Conservation (phyloP, 2,113 vertebrate species). For the Capricornis sumatraensis region DNA sequence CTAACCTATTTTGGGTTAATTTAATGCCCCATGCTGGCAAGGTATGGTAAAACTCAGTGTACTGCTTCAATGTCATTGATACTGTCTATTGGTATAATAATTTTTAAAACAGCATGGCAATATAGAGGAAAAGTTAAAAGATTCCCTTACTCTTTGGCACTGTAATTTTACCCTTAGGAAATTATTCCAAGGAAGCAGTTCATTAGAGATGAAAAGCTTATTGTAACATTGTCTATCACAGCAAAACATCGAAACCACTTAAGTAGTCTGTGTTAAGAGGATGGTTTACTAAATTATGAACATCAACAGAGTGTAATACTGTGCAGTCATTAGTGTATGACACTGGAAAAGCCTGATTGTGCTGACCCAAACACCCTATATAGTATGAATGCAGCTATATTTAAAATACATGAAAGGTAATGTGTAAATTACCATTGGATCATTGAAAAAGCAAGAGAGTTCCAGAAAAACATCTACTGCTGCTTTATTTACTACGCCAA, state of each 20-base stretch:
- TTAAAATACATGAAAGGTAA: neutral
- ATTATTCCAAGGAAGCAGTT: neutral
- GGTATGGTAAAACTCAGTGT: neutral
- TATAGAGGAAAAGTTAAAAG: neutral
- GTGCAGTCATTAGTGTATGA: neutral
- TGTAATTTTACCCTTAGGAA: neutral
- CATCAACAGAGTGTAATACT: neutral
- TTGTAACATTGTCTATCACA: neutral
- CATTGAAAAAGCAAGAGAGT: neutral
- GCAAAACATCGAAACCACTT: neutral
- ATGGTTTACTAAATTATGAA: neutral
- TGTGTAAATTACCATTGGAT: neutral
- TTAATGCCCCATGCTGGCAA: neutral
- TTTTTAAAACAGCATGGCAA: neutral
- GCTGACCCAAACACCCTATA: neutral
- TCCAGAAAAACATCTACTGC: neutral
- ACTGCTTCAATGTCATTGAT: neutral
- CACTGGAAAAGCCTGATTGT: neutral
- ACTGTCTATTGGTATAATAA: neutral
- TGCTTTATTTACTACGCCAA: neutral
- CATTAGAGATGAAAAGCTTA: neutral
- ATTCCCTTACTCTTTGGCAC: neutral
- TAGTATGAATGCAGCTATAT: neutral
- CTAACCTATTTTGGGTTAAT: neutral
- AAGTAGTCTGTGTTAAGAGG: neutral